Percentiles rank a stretch among this genome's conserved stretches.
Conservation (phyloP, 2,888 invertebrate species). For the Papilio protenor region DNA sequence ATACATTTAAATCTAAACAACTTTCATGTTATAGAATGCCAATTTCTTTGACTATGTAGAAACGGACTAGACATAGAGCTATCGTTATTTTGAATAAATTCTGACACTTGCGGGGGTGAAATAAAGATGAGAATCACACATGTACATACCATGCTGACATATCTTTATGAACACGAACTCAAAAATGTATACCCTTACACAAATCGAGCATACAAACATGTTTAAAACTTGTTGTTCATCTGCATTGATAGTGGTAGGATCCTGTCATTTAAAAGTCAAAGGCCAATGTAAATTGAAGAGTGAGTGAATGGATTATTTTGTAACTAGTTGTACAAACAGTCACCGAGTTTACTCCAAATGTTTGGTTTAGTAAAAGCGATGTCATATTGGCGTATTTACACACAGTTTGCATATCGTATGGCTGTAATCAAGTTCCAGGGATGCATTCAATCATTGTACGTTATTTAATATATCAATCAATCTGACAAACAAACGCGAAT, state of each 20-base stretch:
- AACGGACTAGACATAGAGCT: not conserved
- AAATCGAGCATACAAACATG: too few species aligned
- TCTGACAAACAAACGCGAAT: constrained; percentile 17
- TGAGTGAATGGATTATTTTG: constrained; percentile 49
- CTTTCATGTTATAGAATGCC: constrained; percentile 53
- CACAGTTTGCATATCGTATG: constrained; percentile 29
- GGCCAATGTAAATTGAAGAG: constrained; percentile 50
- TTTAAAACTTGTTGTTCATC: not conserved
- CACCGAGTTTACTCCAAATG: constrained; percentile 56
- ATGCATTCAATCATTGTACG: constrained; percentile 9
- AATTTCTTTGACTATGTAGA: not conserved
- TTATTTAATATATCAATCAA: constrained; percentile 18
- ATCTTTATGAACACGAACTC: not conserved
- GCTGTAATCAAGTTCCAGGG: constrained; percentile 40
- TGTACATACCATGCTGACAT: too few species aligned
- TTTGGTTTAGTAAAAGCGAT: constrained; percentile 49
- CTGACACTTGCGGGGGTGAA: not conserved
- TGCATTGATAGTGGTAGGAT: not conserved
- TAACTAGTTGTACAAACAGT: constrained; percentile 54
- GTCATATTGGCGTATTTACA: constrained; percentile 40
- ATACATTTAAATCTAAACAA: constrained; percentile 52
- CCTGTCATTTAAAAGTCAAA: not conserved
- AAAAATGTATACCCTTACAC: too few species aligned
- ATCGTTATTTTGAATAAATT: not conserved
- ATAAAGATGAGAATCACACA: too few species aligned